Evolutionary conservation across 2,888 invertebrate species (phyloP).

Genomic region (Tachystola acroxantha): DNA sequence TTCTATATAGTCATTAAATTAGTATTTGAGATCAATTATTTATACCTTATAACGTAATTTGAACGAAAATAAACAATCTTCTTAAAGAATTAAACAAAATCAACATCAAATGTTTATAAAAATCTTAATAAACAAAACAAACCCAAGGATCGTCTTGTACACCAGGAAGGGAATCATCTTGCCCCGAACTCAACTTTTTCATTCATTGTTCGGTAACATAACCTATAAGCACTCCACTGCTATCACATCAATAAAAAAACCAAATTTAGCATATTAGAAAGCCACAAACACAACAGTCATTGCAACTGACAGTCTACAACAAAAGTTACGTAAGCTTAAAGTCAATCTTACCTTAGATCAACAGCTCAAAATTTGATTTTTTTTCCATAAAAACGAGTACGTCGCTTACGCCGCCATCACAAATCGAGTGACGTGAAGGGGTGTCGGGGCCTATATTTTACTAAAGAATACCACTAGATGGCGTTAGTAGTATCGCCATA

Average conservation of each 20-base stretch:
- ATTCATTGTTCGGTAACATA: not conserved
- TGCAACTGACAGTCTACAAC: not conserved
- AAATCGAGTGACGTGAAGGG: not conserved
- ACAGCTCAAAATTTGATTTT: not conserved
- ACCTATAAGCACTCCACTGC: no score
- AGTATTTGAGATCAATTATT: no score
- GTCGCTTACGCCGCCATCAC: not conserved
- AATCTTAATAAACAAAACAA: no score
- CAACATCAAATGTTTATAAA: no score
- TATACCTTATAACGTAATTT: no score
- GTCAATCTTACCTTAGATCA: not conserved
- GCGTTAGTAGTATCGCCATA: not conserved
- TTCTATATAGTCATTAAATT: no score
- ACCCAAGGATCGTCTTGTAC: no score
- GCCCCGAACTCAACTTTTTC: not conserved
- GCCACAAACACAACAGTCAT: constrained; percentile 1
- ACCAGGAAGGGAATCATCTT: no score
- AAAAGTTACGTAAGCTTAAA: not conserved
- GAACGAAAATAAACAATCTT: no score
- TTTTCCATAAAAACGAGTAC: not conserved
- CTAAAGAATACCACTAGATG: not conserved
- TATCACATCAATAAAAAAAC: not conserved
- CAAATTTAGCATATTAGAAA: not conserved
- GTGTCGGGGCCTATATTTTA: not conserved
- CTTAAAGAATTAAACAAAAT: no score